Base-by-base conservation (phyloP, 2,113 vertebrate species). In the Melanocharis versteri region DNA sequence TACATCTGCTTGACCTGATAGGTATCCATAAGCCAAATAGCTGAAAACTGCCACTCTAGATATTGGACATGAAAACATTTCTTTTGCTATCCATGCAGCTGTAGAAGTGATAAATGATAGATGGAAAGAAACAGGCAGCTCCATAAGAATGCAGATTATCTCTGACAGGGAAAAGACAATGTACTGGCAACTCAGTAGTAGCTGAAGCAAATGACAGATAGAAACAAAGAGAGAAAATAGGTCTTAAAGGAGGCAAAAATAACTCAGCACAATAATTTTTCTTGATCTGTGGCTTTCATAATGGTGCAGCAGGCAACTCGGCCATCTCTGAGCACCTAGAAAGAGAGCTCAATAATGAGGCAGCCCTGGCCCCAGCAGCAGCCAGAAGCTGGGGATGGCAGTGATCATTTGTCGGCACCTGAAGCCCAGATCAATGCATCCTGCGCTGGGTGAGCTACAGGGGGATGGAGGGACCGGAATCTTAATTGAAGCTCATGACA, bases 91-190 rank as follows among this genome's bases (percentile, higher is more conserved):
- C 51, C 79, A 61, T 81, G 64, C 21, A 71, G 57, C 56, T 87
- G 44, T 78, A 87, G 77, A 84, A 96, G 44, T 77, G 51, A 97
- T 75, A 78, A 87, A 96, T 69, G 69, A 68, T 60, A 92, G 60
- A 83, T 27, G 20, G 83, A 89, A 95, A 95, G 60, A 90, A 94
- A 48, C n/a, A 89, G 50, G n/a, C 78, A 87, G 66, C 56, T 93
- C 47, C 39, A n/a, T 89, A 73, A 94, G 85, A 96, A 96, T 88
- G 71, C 72, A 91, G 90, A 89, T 96, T 92, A 92, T 92, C 79
- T 92, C 64, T 92, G 85, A 76, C 86, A 86, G 42, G 33, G 24
- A 92, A 90, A 50, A 92, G 73, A 71, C 68, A 53, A 40, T 26
- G 45, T 69, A 35, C 57, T 75, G 53, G 77, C 45, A 93, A 72